Base-by-base conservation (phyloP, 2,888 invertebrate species). In the Drosophila neonasuta region DNA sequence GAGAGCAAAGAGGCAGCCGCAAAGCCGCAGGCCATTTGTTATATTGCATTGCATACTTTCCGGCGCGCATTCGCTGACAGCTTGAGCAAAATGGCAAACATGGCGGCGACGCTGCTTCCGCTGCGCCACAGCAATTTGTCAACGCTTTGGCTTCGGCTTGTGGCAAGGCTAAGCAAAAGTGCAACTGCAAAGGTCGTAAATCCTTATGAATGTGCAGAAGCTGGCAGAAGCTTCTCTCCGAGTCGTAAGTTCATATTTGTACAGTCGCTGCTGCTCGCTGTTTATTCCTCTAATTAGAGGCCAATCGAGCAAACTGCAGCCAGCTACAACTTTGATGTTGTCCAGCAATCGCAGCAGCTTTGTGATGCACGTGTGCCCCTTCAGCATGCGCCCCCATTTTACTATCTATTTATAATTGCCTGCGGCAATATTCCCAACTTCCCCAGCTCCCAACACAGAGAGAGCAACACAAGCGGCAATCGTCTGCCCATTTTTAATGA, bases 61-160 rank as follows among this genome's bases (percentile, higher is more conserved):
- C 55, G 65, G 87, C 63, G 71, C 67, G 58, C 50, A 75, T 61
- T 48, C 77, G 86, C 74, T 86, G 84, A 85, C 81, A 83, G 73
- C 87, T 85, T 80, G 74, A 83, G 86, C 72, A 87, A 80, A 83
- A 86, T 74, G 78, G 87, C 87, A 83, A 83, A 83, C 79, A 83
- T 66, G 68, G 67, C 75, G 32, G 32, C 46, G 24, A n/a, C 20
- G 60, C 57, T 29, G 39, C 49, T 50, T 52, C 45, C 44, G 36
- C 42, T 54, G 57, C 36, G 36, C 45, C 45, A 51, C 48, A 70
- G 79, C 86, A 85, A 83, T 83, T 87, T 83, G 87, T 83, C 83
- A 83, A 79, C 69, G 80, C 71, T 77, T 74, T 85, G 77, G 80
- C 83, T 13, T 13, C 6, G 80, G 80, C 80, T 75, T 81, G 84